Percentiles rank a stretch among this genome's conserved stretches.
phyloP scores from a whole-genome alignment of 2,888 invertebrate species.

The Metallyticus violacea region DNA sequence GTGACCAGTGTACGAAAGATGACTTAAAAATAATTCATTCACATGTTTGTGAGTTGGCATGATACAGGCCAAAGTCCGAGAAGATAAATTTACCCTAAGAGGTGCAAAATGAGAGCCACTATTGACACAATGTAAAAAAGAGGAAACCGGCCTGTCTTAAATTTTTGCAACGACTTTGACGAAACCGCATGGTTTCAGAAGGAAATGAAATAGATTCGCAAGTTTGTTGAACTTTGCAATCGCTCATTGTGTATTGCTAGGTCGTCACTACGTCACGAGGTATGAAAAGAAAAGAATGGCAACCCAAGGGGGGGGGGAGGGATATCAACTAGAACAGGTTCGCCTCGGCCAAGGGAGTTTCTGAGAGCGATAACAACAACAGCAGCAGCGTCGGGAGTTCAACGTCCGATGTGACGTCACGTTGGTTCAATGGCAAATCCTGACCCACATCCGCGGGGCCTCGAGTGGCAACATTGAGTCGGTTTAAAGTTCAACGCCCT shows the following conservation, averaged over 20 bases:
- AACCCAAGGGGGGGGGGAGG: too few relatives aligned
- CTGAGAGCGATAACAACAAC: not conserved
- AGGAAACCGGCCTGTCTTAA: not conserved
- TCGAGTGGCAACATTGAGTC: not conserved
- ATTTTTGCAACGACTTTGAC: not conserved
- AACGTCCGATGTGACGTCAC: slow-evolving; percentile 12
- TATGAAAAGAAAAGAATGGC: not conserved
- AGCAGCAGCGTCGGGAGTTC: not conserved
- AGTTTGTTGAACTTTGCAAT: slow-evolving; percentile 10
- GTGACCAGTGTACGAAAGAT: not conserved
- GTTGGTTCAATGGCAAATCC: slow-evolving; percentile 18
- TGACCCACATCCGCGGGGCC: slow-evolving; percentile 10
- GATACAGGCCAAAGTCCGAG: too few relatives aligned
- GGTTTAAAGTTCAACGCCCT: not conserved
- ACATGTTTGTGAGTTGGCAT: not conserved
- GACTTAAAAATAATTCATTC: not conserved
- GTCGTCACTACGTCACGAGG: slow-evolving; percentile 5
- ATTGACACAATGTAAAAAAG: too few relatives aligned
- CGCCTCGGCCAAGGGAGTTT: not conserved
- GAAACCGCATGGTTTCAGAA: not conserved
- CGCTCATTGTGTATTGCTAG: not conserved
- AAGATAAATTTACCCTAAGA: too few relatives aligned
- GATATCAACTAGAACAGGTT: not conserved
- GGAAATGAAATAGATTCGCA: not conserved
- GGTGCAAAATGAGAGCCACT: too few relatives aligned